A percentile compares a stretch with the other conserved stretches of the same genome.
Conservation (phyloP, 1,140 invertebrate genomes). For the Archivesica marissinica region DNA sequence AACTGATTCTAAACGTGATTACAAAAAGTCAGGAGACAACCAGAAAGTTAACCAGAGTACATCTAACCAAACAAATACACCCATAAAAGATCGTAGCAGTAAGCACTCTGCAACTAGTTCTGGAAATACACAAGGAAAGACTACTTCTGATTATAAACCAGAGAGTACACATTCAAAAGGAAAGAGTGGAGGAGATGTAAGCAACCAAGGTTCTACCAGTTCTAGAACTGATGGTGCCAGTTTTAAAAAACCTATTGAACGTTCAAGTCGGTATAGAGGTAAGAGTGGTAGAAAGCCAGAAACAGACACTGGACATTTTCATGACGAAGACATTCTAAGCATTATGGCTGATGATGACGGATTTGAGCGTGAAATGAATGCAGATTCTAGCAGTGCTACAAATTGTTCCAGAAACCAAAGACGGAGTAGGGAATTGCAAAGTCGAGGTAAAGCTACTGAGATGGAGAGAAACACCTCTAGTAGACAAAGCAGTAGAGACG, state of each 20-base stretch:
- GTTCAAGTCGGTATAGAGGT: not conserved
- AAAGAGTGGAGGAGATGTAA: not conserved
- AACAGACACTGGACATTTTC: slow-evolving; percentile 3
- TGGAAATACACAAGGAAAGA: not conserved
- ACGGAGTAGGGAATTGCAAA: not conserved
- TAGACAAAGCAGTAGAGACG: not conserved
- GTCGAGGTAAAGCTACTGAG: not conserved
- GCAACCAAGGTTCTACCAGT: not conserved
- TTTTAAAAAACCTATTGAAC: slow-evolving; percentile 17
- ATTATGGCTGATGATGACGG: slow-evolving; percentile 52
- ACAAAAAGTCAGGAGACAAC: not conserved
- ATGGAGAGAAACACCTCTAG: no score
- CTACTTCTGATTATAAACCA: not conserved
- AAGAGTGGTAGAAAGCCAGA: slow-evolving; percentile 7
- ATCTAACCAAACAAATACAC: not conserved
- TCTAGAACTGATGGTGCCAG: not conserved
- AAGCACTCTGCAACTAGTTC: not conserved
- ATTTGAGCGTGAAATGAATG: slow-evolving; percentile 32
- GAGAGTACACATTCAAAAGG: not conserved
- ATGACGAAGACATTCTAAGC: slow-evolving; percentile 50
- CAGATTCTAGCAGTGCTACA: not conserved
- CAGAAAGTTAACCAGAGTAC: not conserved
- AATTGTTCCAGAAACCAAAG: not conserved
- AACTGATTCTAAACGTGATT: not conserved
- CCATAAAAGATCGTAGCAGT: not conserved